phyloP scores from a whole-genome alignment of 1,140 invertebrate genomes.

The Euura saliciscinereae region DNA sequence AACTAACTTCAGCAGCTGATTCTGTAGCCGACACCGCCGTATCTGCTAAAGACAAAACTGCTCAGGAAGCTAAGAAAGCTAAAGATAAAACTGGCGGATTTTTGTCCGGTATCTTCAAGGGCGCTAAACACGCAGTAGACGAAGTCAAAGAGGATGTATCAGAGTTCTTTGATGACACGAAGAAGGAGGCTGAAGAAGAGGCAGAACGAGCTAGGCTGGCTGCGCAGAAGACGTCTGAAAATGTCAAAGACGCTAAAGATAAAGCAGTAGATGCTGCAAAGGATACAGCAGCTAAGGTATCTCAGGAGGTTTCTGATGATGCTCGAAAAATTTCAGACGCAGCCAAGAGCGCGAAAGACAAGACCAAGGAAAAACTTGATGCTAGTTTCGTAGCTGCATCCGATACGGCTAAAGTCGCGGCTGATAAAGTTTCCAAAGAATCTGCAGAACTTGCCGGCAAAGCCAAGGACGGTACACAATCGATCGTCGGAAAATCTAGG shows the following conservation, averaged over 20 bases:
- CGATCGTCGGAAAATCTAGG: background rate
- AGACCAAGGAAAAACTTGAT: background rate
- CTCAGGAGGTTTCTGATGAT: constrained; percentile 12
- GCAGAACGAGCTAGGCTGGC: constrained; percentile 26
- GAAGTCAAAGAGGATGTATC: constrained; percentile 42
- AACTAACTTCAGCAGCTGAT: background rate
- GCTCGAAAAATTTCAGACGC: constrained; percentile 12
- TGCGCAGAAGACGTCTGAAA: constrained; percentile 13
- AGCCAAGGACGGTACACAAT: constrained; percentile 9
- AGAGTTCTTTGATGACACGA: constrained; percentile 34
- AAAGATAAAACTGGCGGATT: constrained; percentile 17
- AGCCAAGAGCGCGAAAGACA: constrained; percentile 7
- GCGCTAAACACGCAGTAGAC: constrained; percentile 38
- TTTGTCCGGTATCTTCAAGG: constrained; percentile 23
- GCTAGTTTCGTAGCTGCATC: background rate
- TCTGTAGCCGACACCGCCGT: background rate
- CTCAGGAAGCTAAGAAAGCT: constrained; percentile 29
- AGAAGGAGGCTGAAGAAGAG: constrained; percentile 26
- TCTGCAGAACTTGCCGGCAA: constrained; percentile 12
- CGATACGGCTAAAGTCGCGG: background rate
- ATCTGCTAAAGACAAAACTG: constrained; percentile 19
- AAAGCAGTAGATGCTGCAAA: constrained; percentile 21
- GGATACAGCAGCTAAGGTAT: constrained; percentile 14
- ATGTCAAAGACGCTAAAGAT: constrained; percentile 28
- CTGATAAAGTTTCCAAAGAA: constrained; percentile 8